Base-by-base conservation (phyloP, 2,888 invertebrate genomes). In the Poecilus cupreus region DNA sequence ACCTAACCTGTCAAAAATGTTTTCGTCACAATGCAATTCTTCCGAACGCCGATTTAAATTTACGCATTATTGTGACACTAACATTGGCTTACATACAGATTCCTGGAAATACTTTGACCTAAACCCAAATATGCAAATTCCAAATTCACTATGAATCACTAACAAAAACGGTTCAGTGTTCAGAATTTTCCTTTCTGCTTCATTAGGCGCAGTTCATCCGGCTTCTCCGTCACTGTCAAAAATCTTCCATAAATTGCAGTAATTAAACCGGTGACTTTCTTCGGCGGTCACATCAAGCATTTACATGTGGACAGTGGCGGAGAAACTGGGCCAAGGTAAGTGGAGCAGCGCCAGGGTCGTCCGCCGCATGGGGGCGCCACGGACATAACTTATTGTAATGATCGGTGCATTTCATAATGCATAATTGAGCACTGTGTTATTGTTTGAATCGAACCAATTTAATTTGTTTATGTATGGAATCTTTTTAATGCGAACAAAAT, bases 291-390 rank as follows among this genome's bases (percentile, higher is more conserved):
- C 68, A 68, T 60, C 60, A 60, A 60, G 26, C 8, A 68, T 68
- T 68, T 68, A 68, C 68, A 68, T 68, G 37, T n/a, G 68, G 39
- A 54, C 37, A 68, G 37, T 68, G 68, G 68, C 37, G 68, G 37
- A 18, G 26, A 18, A 68, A 49, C 70, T 51, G 68, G 70, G 79
- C 70, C 79, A 79, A 79, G 79, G 79, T 79, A 79, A 79, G 70
- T 79, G 37, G 79, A 70, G 70, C 79, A 79, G 32, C 32, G 32
- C 32, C 54, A 57, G 16, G 57, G 76, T 51, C 68, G 79, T 68
- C 16, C 79, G 79, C 32, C 37, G 37, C 32, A 76, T 57, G 76
- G 22, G 79, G 70, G 79, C 79, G 32, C 70, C 70, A 70, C 51
- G 51, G 79, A 79, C 22, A 37, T 70, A 18, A 32, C 6, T 43